Evolutionary conservation across 2,888 invertebrate genomes (phyloP).

Genomic region (Hyposoter dolosus): DNA sequence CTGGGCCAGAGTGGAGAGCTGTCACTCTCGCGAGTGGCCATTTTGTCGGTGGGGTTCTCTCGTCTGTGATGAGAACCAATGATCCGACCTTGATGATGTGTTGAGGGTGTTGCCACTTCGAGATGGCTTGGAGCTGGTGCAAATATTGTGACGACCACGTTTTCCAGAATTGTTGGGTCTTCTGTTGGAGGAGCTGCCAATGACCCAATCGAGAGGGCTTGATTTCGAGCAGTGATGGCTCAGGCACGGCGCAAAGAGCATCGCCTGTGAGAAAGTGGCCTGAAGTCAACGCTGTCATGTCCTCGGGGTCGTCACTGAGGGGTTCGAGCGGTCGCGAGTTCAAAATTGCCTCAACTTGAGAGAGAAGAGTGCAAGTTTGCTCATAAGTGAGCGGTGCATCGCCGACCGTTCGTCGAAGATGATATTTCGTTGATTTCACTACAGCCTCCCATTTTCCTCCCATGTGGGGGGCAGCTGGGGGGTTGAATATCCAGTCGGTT

Average conservation of each 20-base stretch:
- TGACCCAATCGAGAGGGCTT: neutral
- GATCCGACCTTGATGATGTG: neutral
- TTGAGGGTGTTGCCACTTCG: no score
- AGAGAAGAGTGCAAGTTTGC: slow-evolving; percentile 73
- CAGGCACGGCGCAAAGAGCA: slow-evolving; percentile 66
- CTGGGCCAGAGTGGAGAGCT: neutral
- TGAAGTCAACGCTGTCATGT: slow-evolving; percentile 72
- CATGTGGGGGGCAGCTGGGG: slow-evolving; percentile 74
- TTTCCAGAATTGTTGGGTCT: neutral
- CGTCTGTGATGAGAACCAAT: neutral
- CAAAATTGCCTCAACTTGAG: slow-evolving; percentile 73
- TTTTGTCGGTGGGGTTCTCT: neutral
- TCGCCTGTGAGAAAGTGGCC: slow-evolving; percentile 75
- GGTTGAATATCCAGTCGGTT: slow-evolving; percentile 74
- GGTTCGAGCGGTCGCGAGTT: slow-evolving; percentile 74
- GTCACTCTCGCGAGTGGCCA: neutral
- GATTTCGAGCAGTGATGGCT: slow-evolving; percentile 44
- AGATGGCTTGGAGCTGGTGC: no score
- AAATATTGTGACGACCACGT: no score
- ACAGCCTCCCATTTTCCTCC: slow-evolving; percentile 77
- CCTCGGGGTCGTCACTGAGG: slow-evolving; percentile 69
- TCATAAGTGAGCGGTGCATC: slow-evolving; percentile 71
- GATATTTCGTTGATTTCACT: slow-evolving; percentile 73
- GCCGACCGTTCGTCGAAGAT: slow-evolving; percentile 68
- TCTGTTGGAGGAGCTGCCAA: slow-evolving; percentile 2